Evolutionary conservation across 2,113 vertebrate genomes (phyloP).

Genomic region (Labrus mixtus): DNA sequence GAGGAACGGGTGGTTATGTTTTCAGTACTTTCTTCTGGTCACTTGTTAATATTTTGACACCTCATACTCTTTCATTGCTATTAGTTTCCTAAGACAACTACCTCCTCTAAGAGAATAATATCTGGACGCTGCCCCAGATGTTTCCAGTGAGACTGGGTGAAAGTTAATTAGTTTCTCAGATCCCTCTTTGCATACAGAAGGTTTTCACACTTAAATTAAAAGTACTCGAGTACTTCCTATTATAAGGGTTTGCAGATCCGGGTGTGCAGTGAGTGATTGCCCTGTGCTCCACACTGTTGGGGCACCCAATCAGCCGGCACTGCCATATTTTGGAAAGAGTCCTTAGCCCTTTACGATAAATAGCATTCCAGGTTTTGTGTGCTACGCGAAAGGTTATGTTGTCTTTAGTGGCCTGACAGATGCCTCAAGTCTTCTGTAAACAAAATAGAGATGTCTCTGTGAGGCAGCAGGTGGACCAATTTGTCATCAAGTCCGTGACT

Average conservation of each 20-base stretch:
- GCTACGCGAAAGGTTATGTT: slow-evolving; percentile 70
- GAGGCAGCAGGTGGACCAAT: slow-evolving; percentile 70
- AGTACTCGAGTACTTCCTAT: background rate
- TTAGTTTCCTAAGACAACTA: slow-evolving; percentile 28
- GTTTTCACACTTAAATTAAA: slow-evolving; percentile 3
- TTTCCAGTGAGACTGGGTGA: slow-evolving; percentile 2
- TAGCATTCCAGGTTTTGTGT: slow-evolving; percentile 72
- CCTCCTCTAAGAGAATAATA: background rate
- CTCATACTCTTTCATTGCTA: slow-evolving; percentile 19
- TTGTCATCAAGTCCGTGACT: slow-evolving; percentile 51
- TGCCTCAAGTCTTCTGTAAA: slow-evolving; percentile 62
- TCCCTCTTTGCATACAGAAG: background rate
- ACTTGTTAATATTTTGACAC: slow-evolving; percentile 36
- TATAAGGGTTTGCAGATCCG: background rate
- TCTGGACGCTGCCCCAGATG: background rate
- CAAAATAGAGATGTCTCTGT: slow-evolving; percentile 65
- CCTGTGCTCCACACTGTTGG: slow-evolving; percentile 9
- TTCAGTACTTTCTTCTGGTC: slow-evolving; percentile 18
- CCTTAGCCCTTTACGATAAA: slow-evolving; percentile 52
- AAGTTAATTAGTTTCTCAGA: background rate
- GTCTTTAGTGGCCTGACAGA: slow-evolving; percentile 73
- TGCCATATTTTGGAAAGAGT: slow-evolving; percentile 73
- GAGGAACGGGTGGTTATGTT: slow-evolving; percentile 11
- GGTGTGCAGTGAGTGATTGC: slow-evolving; percentile 43
- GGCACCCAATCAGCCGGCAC: slow-evolving; percentile 34